phyloP scores from a whole-genome alignment of 2,888 invertebrate species.

The Calameuta idolon region DNA sequence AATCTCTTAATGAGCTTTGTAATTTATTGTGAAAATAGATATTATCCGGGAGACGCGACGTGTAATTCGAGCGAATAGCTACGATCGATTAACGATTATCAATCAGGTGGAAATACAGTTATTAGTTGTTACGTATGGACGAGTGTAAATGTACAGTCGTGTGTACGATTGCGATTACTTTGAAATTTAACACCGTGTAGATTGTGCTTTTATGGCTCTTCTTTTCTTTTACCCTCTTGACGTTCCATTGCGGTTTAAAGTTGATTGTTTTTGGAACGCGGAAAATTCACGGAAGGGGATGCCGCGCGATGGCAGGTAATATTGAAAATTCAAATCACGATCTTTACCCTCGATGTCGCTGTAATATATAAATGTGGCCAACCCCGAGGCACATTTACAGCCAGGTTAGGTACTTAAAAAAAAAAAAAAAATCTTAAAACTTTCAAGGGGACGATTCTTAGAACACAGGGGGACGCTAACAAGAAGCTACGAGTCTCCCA shows the following conservation, averaged over 20 bases:
- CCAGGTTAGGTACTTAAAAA: not conserved
- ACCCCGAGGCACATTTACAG: not conserved
- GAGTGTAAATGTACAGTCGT: not conserved
- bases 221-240: not conserved
- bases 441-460: constrained; percentile 15
- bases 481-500: constrained; percentile 24
- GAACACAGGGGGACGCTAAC: constrained; percentile 16
- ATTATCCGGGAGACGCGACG: not conserved
- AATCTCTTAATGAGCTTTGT: not conserved
- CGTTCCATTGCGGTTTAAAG: not conserved
- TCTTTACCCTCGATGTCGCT: not conserved
- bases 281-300: not conserved
- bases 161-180: not conserved
- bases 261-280: not conserved
- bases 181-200: not conserved
- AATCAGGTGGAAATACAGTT: not conserved
- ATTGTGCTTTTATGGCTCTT: not conserved
- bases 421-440: constrained; percentile 10
- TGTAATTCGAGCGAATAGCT: not conserved
- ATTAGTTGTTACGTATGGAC: not conserved
- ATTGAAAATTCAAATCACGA: not conserved
- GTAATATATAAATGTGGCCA: not conserved
- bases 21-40: not conserved
- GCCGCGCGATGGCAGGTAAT: not conserved
- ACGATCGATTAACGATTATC: not conserved